Evolutionary conservation across 2,113 vertebrate genomes (phyloP), one percentile per base, ranked within the genome.

Genomic region (Scophthalmus maximus): DNA sequence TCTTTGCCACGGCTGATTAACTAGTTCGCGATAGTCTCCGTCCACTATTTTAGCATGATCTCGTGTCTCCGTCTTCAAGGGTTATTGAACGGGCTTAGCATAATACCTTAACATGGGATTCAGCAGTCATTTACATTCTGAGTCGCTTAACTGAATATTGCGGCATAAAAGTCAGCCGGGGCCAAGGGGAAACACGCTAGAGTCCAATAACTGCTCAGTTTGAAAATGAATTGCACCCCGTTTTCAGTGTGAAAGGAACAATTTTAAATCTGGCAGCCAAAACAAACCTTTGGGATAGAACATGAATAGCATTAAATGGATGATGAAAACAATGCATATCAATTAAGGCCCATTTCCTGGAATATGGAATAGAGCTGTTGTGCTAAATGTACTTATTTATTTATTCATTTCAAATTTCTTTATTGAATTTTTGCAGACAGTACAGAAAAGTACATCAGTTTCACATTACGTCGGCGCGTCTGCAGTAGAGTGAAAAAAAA

Each of bases 111-210:
- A 73, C 82, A 69, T 53, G 65, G 64, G n/a, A 70, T 68, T 68
- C 65, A 50, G 51, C 59, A 73, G 59, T 82, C 78, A 70, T 83
- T 78, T 80, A 62, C 65, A 78, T 82, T 88, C 76, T 61, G 36
- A 62, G 50, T 52, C 2, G 27, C 52, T 62, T 72, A 34, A 11
- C 69, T 55, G 73, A 70, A 67, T 72, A 71, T 67, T 63, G 27
- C 22, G 1, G 22, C 40, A 36, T 64, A 56, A 68, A 70, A 68
- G 23, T 74, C 74, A 62, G 44, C 63, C 1, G 34, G 62, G 57
- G 57, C 18, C 23, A 0, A 62, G 30, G 67, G 71, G 46, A 81
- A 85, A 82, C 49, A 80, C 3, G 1, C 73, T 66, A 38, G 29
- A 58, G 51, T 68, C 47, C 55, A 79, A 74, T 53, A 79, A 84